Evolutionary conservation across 1,140 invertebrate species (phyloP).

Genomic region (Odontomachus brunneus): DNA sequence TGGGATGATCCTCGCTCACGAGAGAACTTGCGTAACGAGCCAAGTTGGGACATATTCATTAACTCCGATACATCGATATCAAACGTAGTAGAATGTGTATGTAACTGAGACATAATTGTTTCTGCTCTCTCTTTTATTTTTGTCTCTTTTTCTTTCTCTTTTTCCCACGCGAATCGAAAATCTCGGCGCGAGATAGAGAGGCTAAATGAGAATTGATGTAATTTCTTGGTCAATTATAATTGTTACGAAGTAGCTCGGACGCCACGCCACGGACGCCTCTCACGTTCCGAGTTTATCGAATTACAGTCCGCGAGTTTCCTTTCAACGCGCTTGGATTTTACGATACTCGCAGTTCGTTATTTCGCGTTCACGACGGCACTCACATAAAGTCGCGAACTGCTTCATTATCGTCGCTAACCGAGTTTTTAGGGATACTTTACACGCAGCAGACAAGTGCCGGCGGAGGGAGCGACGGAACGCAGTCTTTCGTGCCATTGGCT

Average conservation of each 20-base stretch:
- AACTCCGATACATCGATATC: neutral
- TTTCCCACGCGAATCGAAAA: neutral
- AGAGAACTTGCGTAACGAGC: conserved; percentile 21
- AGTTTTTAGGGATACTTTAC: conserved; percentile 25
- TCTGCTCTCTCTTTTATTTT: too few species aligned
- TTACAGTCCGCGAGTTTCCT: neutral
- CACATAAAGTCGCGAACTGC: conserved; percentile 10
- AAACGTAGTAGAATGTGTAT: neutral
- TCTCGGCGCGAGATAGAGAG: neutral
- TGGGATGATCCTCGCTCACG: neutral
- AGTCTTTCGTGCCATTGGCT: conserved; percentile 29
- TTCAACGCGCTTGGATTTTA: conserved; percentile 18
- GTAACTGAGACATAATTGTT: neutral
- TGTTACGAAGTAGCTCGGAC: neutral
- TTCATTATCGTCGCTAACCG: conserved; percentile 28
- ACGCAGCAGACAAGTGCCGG: neutral
- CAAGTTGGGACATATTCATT: conserved; percentile 24
- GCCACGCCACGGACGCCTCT: too few species aligned
- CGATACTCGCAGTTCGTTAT: neutral
- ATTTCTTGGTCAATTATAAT: conserved; percentile 1
- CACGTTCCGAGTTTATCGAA: conserved; percentile 21
- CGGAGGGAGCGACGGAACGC: neutral
- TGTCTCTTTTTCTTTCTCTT: neutral
- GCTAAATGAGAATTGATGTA: neutral
- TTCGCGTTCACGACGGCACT: neutral